Base-by-base conservation (phyloP, 2,888 invertebrate species). In the Drosophila formosana region DNA sequence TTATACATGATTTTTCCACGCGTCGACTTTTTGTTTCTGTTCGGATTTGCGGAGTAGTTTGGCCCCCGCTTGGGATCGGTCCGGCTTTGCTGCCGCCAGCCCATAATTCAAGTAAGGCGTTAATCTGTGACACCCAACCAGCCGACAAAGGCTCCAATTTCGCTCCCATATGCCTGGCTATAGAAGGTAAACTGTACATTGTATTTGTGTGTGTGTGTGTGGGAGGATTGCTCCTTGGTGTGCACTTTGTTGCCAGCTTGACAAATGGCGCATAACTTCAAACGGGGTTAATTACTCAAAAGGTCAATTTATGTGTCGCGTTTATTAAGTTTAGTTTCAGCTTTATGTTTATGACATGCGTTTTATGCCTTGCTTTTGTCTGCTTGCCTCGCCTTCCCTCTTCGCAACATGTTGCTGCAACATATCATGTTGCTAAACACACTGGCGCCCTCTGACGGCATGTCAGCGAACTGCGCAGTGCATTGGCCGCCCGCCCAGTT, bases 121-220 rank as follows among this genome's bases (percentile, higher is more conserved):
- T 85, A 84, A 85, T 85, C 84, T 84, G 74, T 73, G 84, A 87
- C 87, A 84, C 75, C 84, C 82, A 72, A 78, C 76, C 55, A 68
- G 55, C 41, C 28, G 32, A 55, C 72, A 66, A 69, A 68, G 63
- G 30, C 30, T 72, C 72, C 57, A 18, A 56, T 11, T 4, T 26
- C 23, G 18, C 53, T 52, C 30, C 18, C 39, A 56, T 30, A 50
- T 41, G 51, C 41, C 30, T 32, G 23, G 32, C 25, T 32, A 25
- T 32, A 13, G 13, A 52, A 1, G 43, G 37, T 64, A 30, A 9
- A 8, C 7, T 9, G 13, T 13, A 13, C 7, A 53, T 37, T 46
- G 23, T 13, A 26, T 18, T 3, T 37, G 61, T 41, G 25, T 50
- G 11, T 13, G 32, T 13, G 3, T 43, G 57, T 39, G 34, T 53